These are phyloP conservation scores for Pseudochirops cupreus DNA, from an alignment of 2,797 vertebrate genomes.

Conservation along the genomic window DNA sequence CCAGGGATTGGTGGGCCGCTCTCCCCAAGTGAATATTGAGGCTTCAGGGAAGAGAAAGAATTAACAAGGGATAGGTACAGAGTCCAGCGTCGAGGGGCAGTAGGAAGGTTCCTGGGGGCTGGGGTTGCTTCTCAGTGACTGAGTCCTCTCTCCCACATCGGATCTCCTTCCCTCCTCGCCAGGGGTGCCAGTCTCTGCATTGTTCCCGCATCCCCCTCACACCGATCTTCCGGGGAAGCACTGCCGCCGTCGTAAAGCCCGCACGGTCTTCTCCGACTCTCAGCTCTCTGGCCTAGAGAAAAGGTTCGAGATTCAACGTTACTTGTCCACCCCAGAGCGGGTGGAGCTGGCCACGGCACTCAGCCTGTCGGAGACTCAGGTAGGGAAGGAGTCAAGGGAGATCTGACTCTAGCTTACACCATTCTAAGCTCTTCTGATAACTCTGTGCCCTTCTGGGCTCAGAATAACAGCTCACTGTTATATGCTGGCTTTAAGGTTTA, in stretches of 20 bases:
- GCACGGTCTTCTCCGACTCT: conserved; percentile 98
- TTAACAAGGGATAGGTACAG: neutral
- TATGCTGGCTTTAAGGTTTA: neutral
- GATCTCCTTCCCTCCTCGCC: conserved; percentile 36
- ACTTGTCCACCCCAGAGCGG: conserved; percentile 96
- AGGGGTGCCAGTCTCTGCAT: conserved; percentile 96
- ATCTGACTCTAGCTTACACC: too few species aligned
- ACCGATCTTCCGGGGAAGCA: conserved; percentile 96
- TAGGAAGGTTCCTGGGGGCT: neutral
- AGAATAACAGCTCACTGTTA: neutral
- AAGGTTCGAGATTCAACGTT: conserved; percentile 97
- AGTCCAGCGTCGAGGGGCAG: neutral
- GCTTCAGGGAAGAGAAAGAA: neutral
- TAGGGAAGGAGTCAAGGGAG: conserved; percentile 70
- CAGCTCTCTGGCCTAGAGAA: conserved; percentile 98
- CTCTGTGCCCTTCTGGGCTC: neutral
- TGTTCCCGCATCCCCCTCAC: conserved; percentile 95
- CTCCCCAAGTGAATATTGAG: conserved; percentile 1
- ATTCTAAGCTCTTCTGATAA: neutral
- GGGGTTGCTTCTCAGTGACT: neutral
- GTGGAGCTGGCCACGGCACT: conserved; percentile 98
- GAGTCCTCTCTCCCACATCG: neutral
- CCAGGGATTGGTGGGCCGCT: neutral
- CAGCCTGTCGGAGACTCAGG: conserved; percentile 99
- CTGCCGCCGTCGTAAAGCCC: conserved; percentile 96